Evolutionary conservation across 1,140 invertebrate genomes (phyloP).

Genomic region (Drosophila pallidifrons): DNA sequence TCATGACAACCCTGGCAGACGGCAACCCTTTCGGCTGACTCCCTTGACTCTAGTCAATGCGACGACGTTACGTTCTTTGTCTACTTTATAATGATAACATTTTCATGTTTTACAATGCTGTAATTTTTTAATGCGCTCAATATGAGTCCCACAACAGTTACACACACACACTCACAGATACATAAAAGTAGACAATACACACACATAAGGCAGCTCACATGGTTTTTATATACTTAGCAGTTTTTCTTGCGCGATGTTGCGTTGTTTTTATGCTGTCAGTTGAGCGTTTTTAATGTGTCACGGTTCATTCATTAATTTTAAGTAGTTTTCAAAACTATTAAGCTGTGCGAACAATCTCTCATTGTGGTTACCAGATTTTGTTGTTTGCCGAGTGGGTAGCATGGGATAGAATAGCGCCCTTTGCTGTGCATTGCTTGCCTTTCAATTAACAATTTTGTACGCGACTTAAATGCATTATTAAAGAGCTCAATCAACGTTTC

Average conservation of each 20-base stretch:
- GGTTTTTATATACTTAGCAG: constrained; percentile 30
- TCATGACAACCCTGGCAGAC: constrained; percentile 46
- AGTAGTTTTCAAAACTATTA: constrained; percentile 73
- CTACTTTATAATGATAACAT: constrained; percentile 83
- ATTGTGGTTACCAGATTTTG: constrained; percentile 48
- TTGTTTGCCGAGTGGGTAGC: background rate
- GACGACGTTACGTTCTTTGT: constrained; percentile 57
- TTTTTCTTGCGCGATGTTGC: constrained; percentile 28
- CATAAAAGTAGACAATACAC: constrained; percentile 1
- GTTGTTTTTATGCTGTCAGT: constrained; percentile 67
- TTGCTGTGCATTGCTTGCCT: constrained; percentile 32
- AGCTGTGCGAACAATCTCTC: constrained; percentile 60
- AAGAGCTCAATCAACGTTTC: constrained; percentile 70
- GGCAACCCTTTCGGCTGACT: constrained; percentile 9
- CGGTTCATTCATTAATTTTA: constrained; percentile 79
- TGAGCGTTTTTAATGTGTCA: constrained; percentile 68
- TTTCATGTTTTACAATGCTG: constrained; percentile 76
- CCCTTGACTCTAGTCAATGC: constrained; percentile 38
- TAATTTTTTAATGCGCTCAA: constrained; percentile 66
- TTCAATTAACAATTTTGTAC: constrained; percentile 60
- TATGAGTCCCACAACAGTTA: constrained; percentile 47
- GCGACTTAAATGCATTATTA: constrained; percentile 66
- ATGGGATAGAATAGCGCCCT: background rate
- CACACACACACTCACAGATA: constrained; percentile 14
- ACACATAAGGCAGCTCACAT: constrained; percentile 19